Evolutionary conservation across 2,113 vertebrate species (phyloP).

Genomic region (Nettapus auritus): DNA sequence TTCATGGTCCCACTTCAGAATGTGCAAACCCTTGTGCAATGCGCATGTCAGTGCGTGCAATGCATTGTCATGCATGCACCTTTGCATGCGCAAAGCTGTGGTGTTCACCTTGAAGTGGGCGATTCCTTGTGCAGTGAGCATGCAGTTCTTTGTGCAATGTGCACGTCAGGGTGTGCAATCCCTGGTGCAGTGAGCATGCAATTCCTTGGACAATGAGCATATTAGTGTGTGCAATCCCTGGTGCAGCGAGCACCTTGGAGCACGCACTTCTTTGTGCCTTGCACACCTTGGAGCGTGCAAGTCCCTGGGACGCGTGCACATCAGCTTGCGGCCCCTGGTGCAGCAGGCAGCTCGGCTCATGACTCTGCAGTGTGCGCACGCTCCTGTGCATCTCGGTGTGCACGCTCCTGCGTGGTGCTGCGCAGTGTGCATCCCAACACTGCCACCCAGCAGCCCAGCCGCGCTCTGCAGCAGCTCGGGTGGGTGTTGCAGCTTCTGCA

Average conservation of each 20-base stretch:
- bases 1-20: no score
- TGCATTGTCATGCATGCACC: no score
- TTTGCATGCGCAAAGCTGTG: no score
- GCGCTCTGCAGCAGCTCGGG: background rate
- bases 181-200: rapidly evolving
- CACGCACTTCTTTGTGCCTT: background rate
- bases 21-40: no score
- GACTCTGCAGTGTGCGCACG: background rate
- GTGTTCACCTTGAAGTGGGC: no score
- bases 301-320: no score
- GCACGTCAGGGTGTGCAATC: rapidly evolving
- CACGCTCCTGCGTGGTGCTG: background rate
- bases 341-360: no score
- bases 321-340: rapidly evolving
- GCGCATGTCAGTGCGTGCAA: no score
- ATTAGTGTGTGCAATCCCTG: rapidly evolving
- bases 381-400: background rate
- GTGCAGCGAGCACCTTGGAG: background rate
- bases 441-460: conserved; percentile 48
- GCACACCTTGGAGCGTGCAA: no score
- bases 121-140: rapidly evolving
- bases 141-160: rapidly evolving
- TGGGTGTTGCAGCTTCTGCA: background rate
- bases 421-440: conserved; percentile 42
- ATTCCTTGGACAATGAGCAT: background rate